Evolutionary conservation across 2,888 invertebrate genomes (phyloP), one percentile per base, ranked within the genome.

Genomic region (Venustoraphidia nigricollis): DNA sequence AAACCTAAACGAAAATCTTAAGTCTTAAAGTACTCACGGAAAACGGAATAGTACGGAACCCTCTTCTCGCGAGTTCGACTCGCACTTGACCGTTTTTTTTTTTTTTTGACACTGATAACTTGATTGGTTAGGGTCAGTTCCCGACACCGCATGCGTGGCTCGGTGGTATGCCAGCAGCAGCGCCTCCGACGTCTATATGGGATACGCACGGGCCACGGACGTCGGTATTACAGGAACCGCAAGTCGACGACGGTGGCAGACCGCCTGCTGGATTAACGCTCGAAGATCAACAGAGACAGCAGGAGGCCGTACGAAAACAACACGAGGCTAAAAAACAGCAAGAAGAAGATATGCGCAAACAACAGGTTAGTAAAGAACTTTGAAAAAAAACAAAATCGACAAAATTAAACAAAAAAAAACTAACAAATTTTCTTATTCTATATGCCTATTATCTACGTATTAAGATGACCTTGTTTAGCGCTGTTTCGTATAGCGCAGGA

Each of bases 281-380:
- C 38, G 38, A 38, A 38, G 38, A 38, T n/a, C 34, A 44, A 34
- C 44, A 44, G 11, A 35, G 10, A 11, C 36, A 13, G 11, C 35
- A 52, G 36, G 50, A 52, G 44, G 50, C 57, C 58, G 46, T 57
- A 51, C 52, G 55, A 52, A 50, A 60, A 54, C 53, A 55, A 52
- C 46, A 57, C 46, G 51, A 64, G 53, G 65, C 70, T 51, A 60
- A 63, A 42, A 63, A 66, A 49, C 65, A 66, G 39, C 71, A 68
- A 46, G 71, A 72, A 55, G 62, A 66, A 45, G 72, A 71, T 53
- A 70, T 70, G 53, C 61, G 68, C 45, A 57, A 59, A 46, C 63
- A 63, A 48, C 67, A 67, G 50, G 70, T 27, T 27, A 1, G 27
- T 27, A 27, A 27, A 3, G 6, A 5, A 27, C 6, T 27, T 17